phyloP scores from a whole-genome alignment of 1,140 invertebrate genomes.

The Drosophila nikananu region DNA sequence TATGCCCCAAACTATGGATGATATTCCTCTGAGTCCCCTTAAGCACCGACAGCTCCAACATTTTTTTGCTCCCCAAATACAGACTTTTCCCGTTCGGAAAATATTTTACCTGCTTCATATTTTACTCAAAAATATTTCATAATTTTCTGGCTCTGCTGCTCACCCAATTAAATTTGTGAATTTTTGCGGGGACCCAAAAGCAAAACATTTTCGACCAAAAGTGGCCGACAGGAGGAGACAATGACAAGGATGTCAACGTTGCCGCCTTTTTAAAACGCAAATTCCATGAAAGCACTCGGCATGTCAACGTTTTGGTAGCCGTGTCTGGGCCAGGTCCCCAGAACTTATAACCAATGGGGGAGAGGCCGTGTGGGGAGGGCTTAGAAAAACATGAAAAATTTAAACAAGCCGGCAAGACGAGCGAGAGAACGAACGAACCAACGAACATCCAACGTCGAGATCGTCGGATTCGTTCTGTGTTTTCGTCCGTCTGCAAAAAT shows the following conservation, averaged over 20 bases:
- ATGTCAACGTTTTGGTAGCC: constrained; percentile 67
- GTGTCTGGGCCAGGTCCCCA: constrained; percentile 41
- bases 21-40: not conserved
- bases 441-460: constrained; percentile 51
- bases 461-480: constrained; percentile 61
- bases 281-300: constrained; percentile 77
- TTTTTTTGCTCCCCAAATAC: constrained; percentile 10
- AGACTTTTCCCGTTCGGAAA: not conserved
- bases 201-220: constrained; percentile 53
- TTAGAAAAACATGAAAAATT: constrained; percentile 80
- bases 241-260: constrained; percentile 72
- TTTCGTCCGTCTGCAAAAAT: constrained; percentile 78
- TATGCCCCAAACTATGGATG: not conserved
- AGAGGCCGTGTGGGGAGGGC: constrained; percentile 3
- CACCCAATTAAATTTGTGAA: constrained; percentile 72
- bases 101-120: constrained; percentile 43
- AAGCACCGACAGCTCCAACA: not conserved
- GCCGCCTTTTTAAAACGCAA: constrained; percentile 75
- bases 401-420: constrained; percentile 63
- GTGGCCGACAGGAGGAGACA: constrained; percentile 42
- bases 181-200: constrained; percentile 41
- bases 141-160: constrained; percentile 55
- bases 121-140: constrained; percentile 64
- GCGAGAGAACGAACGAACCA: not conserved
- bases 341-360: not conserved